A percentile compares a stretch with the other conserved stretches of the same genome.
Evolutionary conservation across 2,888 invertebrate genomes (phyloP).

Genomic region (Nowickia ferox): DNA sequence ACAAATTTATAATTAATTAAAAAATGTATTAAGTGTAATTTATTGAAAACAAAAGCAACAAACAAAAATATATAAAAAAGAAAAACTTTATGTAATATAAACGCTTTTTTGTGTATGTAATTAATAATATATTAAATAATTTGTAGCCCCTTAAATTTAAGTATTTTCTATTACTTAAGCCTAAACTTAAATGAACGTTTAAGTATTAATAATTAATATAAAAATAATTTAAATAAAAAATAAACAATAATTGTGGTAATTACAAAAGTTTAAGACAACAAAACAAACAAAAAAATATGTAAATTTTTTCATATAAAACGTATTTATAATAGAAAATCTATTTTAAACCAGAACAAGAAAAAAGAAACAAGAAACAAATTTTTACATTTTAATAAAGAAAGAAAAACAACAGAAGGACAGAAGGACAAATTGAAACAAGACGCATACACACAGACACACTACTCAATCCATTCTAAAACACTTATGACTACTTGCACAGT

Average conservation of each 20-base stretch:
- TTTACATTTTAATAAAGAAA: conserved; percentile 36
- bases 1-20: conserved; percentile 17
- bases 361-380: conserved; percentile 20
- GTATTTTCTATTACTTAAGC: conserved; percentile 56
- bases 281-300: background rate
- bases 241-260: conserved; percentile 43
- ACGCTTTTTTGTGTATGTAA: conserved; percentile 61
- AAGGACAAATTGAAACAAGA: background rate
- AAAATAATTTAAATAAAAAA: background rate
- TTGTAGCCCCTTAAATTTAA: conserved; percentile 43
- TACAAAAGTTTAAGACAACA: conserved; percentile 3
- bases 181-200: conserved; percentile 34
- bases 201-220: conserved; percentile 20
- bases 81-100: conserved; percentile 37
- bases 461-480: background rate
- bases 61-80: conserved; percentile 2
- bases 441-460: conserved; percentile 14
- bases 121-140: conserved; percentile 55
- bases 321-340: conserved; percentile 60
- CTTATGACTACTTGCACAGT: background rate
- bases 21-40: conserved; percentile 45
- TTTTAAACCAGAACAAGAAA: conserved; percentile 38
- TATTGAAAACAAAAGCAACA: conserved; percentile 6
- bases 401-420: too few species aligned
- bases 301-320: conserved; percentile 46